Evolutionary conservation across 2,888 invertebrate species (phyloP).

Genomic region (Drosophila eohydei): DNA sequence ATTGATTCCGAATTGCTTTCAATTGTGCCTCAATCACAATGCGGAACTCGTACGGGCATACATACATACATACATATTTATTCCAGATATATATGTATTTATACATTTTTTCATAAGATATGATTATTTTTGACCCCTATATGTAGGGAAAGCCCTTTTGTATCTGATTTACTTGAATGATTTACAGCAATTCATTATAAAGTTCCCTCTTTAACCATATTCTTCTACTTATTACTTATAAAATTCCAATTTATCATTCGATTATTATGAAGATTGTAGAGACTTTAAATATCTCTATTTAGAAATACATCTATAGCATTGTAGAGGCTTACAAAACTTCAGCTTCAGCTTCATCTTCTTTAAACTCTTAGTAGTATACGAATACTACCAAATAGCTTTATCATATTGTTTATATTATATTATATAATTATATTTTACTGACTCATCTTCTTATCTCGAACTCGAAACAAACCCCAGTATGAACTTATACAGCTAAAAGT

Average conservation of each 20-base stretch:
- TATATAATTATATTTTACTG: not conserved
- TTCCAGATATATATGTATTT: no score
- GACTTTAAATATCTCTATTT: not conserved
- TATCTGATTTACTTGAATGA: conserved; percentile 22
- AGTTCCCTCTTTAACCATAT: not conserved
- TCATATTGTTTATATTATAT: not conserved
- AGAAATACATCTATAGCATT: not conserved
- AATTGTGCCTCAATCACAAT: conserved; percentile 48
- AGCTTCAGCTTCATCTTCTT: not conserved
- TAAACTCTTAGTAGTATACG: not conserved
- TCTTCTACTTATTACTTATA: not conserved
- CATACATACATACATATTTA: conserved; percentile 1
- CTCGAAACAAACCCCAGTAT: not conserved
- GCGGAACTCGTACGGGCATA: not conserved
- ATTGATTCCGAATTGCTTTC: conserved; percentile 71
- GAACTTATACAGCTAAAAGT: not conserved
- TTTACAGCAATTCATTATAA: conserved; percentile 16
- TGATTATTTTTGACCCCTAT: conserved; percentile 24
- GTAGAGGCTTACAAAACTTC: not conserved
- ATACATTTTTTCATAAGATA: conserved; percentile 5
- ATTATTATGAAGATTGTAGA: not conserved
- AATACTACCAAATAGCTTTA: not conserved
- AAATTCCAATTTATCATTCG: conserved; percentile 21
- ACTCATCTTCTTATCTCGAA: conserved; percentile 3
- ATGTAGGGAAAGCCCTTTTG: not conserved